Conservation (phyloP, 2,113 vertebrate species). For the Zosterops japonicus region DNA sequence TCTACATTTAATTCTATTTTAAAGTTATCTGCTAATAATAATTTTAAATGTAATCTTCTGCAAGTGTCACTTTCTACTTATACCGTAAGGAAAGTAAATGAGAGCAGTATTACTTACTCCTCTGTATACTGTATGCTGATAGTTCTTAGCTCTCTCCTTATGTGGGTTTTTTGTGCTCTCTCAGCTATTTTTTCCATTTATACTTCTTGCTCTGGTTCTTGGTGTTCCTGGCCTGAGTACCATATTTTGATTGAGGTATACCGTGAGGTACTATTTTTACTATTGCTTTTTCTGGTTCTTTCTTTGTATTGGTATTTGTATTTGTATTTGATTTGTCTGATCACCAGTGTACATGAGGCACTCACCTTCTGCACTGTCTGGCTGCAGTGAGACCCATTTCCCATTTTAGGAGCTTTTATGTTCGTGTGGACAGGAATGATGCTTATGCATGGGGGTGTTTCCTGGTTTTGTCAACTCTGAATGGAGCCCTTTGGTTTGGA, state of each 20-base stretch:
- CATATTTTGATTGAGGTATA: neutral
- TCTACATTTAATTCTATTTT: neutral
- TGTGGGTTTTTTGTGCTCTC: neutral
- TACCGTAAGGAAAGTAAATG: neutral
- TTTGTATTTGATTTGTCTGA: neutral
- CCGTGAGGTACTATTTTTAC: neutral
- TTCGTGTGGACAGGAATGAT: neutral
- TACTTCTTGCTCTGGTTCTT: neutral
- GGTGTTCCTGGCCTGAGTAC: neutral
- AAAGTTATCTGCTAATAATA: neutral
- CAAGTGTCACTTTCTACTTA: neutral
- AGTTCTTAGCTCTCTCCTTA: neutral
- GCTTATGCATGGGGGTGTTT: accelerated
- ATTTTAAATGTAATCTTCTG: neutral
- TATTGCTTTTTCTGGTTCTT: neutral
- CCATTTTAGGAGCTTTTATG: neutral
- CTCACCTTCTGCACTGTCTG: neutral
- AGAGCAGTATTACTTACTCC: neutral
- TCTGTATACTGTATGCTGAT: neutral
- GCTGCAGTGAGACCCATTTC: neutral
- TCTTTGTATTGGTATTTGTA: neutral
- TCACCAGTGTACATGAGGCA: neutral
- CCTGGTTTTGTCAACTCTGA: neutral
- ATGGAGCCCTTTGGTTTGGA: neutral
- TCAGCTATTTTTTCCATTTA: neutral